Base-by-base conservation (phyloP, 2,113 vertebrate species). In the Percopsis transmontana region DNA sequence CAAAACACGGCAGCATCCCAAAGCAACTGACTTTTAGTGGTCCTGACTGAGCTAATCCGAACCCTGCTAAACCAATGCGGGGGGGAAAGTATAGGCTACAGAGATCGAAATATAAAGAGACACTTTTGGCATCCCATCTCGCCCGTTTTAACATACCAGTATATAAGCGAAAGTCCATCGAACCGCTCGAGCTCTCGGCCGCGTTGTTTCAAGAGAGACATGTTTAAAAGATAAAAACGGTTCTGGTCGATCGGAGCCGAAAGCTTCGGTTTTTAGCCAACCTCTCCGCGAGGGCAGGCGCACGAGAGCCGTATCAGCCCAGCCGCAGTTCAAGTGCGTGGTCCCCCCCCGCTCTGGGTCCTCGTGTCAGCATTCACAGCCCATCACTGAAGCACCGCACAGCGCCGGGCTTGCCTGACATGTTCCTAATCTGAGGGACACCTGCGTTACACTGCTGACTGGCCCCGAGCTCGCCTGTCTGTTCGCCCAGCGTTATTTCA, bases 131-230 rank as follows among this genome's bases (percentile, higher is more conserved):
- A 16, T 45, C 42, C 12, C 42, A 45, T 16, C 27, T 50, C n/a
- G n/a, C 76, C 71, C 79, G 58, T 41, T 59, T 7, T 9, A 5
- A 77, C 93, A 77, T 80, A 96, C 94, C 95, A 95, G 89, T 95
- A 96, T 5, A 96, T 94, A 72, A 94, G 93, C 9, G 95, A 96
- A 12, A 95, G 91, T 64, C 94, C 94, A 58, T 93, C 92, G 19
- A 95, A 95, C 23, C 78, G 92, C 87, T 95, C 94, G 16, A 92
- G 89, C 62, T 92, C 73, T 20, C 83, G 87, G 50, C 90, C 90
- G 5, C 86, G 74, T 23, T 87, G 86, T 62, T 91, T 94, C 66
- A 94, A 89, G 79, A 81, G 89, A 85, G 93, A 94, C 92, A 94
- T 95, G 20, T 76, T 84, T 56, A 33, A 33, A 33, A 33, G n/a